Percentiles rank a stretch among this genome's conserved stretches.
These are phyloP conservation scores for Nymphalis c-album DNA, from an alignment of 2,888 invertebrate species.

Conservation along the genomic window DNA sequence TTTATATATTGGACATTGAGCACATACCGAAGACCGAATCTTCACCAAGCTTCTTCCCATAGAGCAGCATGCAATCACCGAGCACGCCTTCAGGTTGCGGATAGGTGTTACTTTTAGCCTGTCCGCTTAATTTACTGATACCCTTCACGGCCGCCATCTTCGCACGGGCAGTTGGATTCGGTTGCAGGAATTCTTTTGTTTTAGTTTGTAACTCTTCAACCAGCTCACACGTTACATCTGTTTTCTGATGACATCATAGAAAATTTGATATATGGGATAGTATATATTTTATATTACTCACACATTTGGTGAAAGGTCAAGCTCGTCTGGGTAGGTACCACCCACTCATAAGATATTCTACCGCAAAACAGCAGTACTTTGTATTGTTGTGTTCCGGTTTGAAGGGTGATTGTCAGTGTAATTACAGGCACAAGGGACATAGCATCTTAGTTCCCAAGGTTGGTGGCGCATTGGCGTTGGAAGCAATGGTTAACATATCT, in stretches of 20 bases:
- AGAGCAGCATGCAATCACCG: conserved; percentile 97
- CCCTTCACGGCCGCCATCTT: conserved; percentile 98
- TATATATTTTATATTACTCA: no score
- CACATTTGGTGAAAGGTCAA: no score
- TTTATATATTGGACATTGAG: neutral
- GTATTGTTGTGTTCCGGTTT: no score
- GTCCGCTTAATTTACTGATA: conserved; percentile 97
- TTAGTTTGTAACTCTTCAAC: conserved; percentile 98
- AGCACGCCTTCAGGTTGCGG: conserved; percentile 99
- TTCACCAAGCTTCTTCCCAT: conserved; percentile 97
- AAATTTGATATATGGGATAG: no score
- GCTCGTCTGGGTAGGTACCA: no score
- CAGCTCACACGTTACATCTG: conserved; percentile 97
- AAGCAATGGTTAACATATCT: no score
- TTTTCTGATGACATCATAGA: conserved; percentile 86
- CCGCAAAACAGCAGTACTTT: no score
- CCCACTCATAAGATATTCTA: no score
- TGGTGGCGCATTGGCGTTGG: no score
- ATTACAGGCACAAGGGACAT: no score
- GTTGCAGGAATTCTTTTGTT: conserved; percentile 99
- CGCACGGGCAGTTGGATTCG: conserved; percentile 97
- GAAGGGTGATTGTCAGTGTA: no score
- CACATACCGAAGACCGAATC: conserved; percentile 93
- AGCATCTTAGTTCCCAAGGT: no score
- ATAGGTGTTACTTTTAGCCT: conserved; percentile 97